Conservation (phyloP, 2,797 vertebrate genomes). For the Urophycis tenuis region DNA sequence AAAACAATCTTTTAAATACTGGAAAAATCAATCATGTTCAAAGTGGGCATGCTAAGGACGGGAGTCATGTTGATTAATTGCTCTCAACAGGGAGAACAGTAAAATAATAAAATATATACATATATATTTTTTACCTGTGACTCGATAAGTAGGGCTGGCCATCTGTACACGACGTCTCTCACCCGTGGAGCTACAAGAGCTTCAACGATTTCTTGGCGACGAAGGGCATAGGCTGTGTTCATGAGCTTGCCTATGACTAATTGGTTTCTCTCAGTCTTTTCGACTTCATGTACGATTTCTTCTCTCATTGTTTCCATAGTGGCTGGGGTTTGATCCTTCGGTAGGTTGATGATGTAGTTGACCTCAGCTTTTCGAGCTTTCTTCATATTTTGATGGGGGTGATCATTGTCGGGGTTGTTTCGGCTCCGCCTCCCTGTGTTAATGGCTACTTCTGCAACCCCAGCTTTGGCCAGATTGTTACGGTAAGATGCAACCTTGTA, state of each 20-base stretch:
- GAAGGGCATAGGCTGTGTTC: conserved; percentile 14
- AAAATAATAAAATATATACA: background rate
- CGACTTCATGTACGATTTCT: background rate
- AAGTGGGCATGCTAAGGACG: no score
- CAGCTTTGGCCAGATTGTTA: conserved; percentile 18
- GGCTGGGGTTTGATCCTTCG: conserved; percentile 7
- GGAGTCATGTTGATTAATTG: no score
- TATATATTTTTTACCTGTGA: conserved; percentile 23
- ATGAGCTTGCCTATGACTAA: conserved; percentile 15
- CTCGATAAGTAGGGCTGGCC: conserved; percentile 21
- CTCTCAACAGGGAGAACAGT: background rate
- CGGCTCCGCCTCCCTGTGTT: conserved; percentile 12
- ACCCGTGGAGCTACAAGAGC: conserved; percentile 5
- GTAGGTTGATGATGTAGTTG: conserved; percentile 14
- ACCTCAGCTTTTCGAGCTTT: conserved; percentile 24
- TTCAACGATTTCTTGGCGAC: conserved; percentile 12
- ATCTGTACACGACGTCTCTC: conserved; percentile 10
- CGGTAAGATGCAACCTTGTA: background rate
- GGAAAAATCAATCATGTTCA: no score
- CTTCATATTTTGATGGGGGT: conserved; percentile 26
- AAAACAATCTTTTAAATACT: no score
- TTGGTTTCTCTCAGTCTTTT: no score
- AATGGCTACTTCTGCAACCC: background rate
- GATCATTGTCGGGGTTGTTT: conserved; percentile 27
- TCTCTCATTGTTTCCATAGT: conserved; percentile 12